A percentile compares a stretch with the other conserved stretches of the same genome.
These are phyloP conservation scores for Alligator sinensis DNA, from an alignment of 2,113 vertebrate species.

Conservation along the genomic window DNA sequence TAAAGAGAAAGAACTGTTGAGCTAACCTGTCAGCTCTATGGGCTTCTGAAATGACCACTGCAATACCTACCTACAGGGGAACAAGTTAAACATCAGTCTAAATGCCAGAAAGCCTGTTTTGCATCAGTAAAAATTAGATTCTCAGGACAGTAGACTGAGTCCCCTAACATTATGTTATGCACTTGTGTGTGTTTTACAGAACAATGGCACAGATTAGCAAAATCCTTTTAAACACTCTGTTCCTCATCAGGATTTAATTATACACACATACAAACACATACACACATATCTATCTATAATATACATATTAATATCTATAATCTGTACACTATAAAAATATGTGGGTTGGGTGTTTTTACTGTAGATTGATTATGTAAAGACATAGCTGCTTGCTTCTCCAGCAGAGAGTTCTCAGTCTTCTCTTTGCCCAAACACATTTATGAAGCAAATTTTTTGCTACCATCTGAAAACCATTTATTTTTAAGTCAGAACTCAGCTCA, in stretches of 20 bases:
- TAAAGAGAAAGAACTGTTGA: neutral
- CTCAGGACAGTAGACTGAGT: neutral
- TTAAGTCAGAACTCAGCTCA: neutral
- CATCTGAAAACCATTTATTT: neutral
- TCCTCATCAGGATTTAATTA: slow-evolving; percentile 54
- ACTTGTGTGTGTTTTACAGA: neutral
- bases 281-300: no score
- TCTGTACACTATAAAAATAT: slow-evolving; percentile 32
- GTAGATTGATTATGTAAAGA: neutral
- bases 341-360: slow-evolving; percentile 27
- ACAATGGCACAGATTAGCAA: neutral
- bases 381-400: neutral
- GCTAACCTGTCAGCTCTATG: neutral
- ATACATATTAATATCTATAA: neutral
- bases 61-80: neutral
- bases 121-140: neutral
- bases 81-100: neutral
- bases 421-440: neutral
- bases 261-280: neutral
- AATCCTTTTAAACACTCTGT: slow-evolving; percentile 26
- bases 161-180: neutral
- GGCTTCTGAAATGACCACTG: neutral
- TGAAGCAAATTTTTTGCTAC: neutral
- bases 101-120: neutral
- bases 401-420: neutral